Conservation (phyloP, 2,797 vertebrate genomes). For the Clarias laeviceps region DNA sequence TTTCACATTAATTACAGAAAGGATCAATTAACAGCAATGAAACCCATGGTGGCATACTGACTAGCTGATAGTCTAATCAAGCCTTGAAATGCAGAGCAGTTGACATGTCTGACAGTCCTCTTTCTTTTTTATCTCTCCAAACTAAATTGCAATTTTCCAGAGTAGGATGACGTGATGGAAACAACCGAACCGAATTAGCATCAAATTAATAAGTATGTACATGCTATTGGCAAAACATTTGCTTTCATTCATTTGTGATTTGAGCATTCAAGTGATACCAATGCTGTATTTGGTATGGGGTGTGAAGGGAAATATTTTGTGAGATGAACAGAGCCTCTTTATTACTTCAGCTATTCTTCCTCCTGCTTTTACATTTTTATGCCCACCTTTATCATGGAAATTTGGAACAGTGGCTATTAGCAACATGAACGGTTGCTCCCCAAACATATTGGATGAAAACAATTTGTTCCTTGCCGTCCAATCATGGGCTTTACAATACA, state of each 20-base stretch:
- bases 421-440: conserved; percentile 65
- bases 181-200: conserved; percentile 74
- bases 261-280: conserved; percentile 51
- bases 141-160: conserved; percentile 85
- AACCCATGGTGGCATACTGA: conserved; percentile 77
- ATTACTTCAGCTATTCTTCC: conserved; percentile 63
- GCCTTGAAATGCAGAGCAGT: conserved; percentile 82
- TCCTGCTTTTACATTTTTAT: conserved; percentile 51
- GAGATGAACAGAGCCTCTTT: conserved; percentile 56
- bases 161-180: conserved; percentile 79
- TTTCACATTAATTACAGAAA: conserved; percentile 85
- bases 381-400: conserved; percentile 73
- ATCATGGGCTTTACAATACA: conserved; percentile 70
- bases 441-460: conserved; percentile 68
- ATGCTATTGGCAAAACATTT: conserved; percentile 63
- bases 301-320: conserved; percentile 49
- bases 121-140: conserved; percentile 76
- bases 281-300: conserved; percentile 49
- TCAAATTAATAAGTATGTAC: conserved; percentile 74
- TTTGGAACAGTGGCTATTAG: conserved; percentile 62
- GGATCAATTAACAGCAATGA: conserved; percentile 84
- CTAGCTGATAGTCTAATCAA: conserved; percentile 79
- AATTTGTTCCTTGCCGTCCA: conserved; percentile 70
- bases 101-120: conserved; percentile 67
- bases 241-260: conserved; percentile 66